A percentile compares a stretch with the other conserved stretches of the same genome.
Evolutionary conservation across 2,888 invertebrate species (phyloP).

Genomic region (Hypolimnas misippus): DNA sequence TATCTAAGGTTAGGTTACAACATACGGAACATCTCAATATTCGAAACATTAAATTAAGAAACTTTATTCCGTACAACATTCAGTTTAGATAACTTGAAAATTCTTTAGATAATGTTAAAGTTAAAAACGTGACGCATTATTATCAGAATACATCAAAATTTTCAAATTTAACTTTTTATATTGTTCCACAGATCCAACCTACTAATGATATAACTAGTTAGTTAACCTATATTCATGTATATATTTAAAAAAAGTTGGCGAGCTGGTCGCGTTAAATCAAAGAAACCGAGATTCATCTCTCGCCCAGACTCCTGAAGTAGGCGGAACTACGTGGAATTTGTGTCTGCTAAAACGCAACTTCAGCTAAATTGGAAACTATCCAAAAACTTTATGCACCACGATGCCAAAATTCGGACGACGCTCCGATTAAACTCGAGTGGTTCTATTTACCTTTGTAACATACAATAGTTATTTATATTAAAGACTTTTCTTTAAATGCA

Average conservation of each 20-base stretch:
- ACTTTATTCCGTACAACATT: no score
- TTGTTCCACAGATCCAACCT: no score
- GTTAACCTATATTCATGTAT: conserved; percentile 38
- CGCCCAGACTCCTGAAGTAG: conserved; percentile 6
- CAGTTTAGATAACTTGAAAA: no score
- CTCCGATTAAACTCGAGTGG: conserved; percentile 24
- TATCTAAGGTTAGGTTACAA: no score
- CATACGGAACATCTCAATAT: no score
- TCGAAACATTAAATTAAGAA: no score
- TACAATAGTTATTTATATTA: background rate
- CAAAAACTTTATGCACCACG: conserved; percentile 24
- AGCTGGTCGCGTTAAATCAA: conserved; percentile 18
- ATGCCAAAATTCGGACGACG: conserved; percentile 24
- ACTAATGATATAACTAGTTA: background rate
- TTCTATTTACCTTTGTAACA: conserved; percentile 26
- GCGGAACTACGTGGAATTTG: conserved; percentile 28
- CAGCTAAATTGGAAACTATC: conserved; percentile 31
- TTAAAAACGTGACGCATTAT: no score
- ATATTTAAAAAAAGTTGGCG: conserved; percentile 9
- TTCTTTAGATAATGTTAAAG: no score
- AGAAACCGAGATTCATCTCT: conserved; percentile 22
- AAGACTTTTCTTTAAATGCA: background rate
- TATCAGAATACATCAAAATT: no score
- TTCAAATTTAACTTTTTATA: no score
- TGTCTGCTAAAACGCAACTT: conserved; percentile 24